A percentile compares a stretch with the other conserved stretches of the same genome.
Evolutionary conservation across 2,113 vertebrate species (phyloP).

Genomic region (Castor canadensis): DNA sequence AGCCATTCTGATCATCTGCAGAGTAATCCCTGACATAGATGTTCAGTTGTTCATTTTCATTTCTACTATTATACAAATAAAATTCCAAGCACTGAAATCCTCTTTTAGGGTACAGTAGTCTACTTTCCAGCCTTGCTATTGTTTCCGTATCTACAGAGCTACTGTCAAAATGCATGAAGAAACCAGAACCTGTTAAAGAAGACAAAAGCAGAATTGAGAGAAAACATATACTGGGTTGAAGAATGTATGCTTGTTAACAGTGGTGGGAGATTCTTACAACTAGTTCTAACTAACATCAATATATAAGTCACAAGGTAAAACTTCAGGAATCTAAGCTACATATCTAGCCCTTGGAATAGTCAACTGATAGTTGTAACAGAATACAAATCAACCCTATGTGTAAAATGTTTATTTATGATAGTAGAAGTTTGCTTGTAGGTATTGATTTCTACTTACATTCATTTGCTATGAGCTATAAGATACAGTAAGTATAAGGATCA

Average conservation of each 20-base stretch:
- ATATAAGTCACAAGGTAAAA: not conserved
- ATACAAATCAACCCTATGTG: not conserved
- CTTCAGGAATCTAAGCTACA: not conserved
- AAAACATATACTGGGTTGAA: not conserved
- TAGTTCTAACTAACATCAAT: not conserved
- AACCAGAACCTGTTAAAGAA: slow-evolving; percentile 88
- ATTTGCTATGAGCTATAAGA: not conserved
- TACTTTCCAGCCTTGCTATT: slow-evolving; percentile 89
- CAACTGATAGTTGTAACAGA: not conserved
- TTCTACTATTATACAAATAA: slow-evolving; percentile 91
- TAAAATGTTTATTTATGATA: not conserved
- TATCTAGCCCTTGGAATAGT: not conserved
- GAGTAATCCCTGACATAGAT: slow-evolving; percentile 89
- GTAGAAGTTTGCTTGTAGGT: not conserved
- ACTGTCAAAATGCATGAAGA: slow-evolving; percentile 93
- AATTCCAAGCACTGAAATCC: slow-evolving; percentile 94
- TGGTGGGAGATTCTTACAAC: not conserved
- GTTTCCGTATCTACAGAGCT: slow-evolving; percentile 70
- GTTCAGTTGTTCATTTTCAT: slow-evolving; percentile 81
- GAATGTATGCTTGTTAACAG: not conserved
- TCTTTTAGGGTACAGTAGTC: slow-evolving; percentile 91
- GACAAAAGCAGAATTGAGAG: slow-evolving; percentile 6
- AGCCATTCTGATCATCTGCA: slow-evolving; percentile 75
- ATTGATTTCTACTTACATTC: not conserved
- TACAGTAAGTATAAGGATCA: not conserved